These are phyloP conservation scores for Gymnocypris eckloni DNA, from an alignment of 2,797 vertebrate species.

Conservation along the genomic window DNA sequence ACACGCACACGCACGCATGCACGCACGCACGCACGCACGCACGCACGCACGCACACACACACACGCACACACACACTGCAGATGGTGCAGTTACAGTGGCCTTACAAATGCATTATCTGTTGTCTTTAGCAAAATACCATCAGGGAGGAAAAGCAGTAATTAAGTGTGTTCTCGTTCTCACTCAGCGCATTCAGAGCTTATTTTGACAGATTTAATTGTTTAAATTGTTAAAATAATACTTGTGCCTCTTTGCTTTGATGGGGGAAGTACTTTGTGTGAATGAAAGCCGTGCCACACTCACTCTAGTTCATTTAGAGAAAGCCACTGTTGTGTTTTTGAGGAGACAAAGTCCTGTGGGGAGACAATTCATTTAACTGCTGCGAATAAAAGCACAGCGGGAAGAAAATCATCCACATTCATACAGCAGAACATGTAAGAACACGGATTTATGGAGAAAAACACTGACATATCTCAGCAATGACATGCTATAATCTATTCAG, in stretches of 20 bases:
- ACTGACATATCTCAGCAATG: slow-evolving; percentile 9
- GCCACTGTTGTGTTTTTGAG: slow-evolving; percentile 26
- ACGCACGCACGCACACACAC: slow-evolving; percentile 47
- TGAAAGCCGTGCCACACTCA: slow-evolving; percentile 78
- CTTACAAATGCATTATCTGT: slow-evolving; percentile 52
- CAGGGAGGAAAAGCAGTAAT: slow-evolving; percentile 77
- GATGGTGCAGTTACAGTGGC: slow-evolving; percentile 59
- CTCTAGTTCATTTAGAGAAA: slow-evolving; percentile 63
- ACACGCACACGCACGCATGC: slow-evolving; percentile 51
- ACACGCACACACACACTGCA: slow-evolving; percentile 55
- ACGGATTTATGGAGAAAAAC: slow-evolving; percentile 67
- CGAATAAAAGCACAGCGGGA: slow-evolving; percentile 50
- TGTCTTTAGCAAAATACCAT: slow-evolving; percentile 72
- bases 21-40: slow-evolving; percentile 44
- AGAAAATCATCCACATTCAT: slow-evolving; percentile 31
- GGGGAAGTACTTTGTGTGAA: slow-evolving; percentile 73
- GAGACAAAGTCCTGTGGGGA: slow-evolving; percentile 22
- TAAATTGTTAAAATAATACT: slow-evolving; percentile 81
- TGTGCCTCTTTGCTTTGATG: slow-evolving; percentile 73
- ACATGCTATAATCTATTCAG: not conserved
- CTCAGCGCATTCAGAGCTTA: slow-evolving; percentile 77
- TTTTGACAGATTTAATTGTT: slow-evolving; percentile 85
- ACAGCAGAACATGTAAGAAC: slow-evolving; percentile 58
- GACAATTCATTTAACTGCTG: slow-evolving; percentile 34
- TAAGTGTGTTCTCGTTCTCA: slow-evolving; percentile 75